Percentiles rank a stretch among this genome's conserved stretches.
phyloP scores from a whole-genome alignment of 2,888 invertebrate genomes.

The Chymomyza amoena region DNA sequence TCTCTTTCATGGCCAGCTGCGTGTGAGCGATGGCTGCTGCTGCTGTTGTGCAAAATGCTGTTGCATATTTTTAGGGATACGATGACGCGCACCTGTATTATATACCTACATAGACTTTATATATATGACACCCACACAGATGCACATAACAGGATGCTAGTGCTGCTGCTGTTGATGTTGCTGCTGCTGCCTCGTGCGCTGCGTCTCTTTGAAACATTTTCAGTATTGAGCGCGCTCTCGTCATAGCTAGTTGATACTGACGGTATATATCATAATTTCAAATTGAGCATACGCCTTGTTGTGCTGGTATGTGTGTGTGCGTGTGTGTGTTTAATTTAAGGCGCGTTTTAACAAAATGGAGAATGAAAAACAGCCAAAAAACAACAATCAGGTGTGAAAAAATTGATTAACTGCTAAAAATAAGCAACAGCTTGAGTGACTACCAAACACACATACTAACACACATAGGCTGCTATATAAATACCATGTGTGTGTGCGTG shows the following conservation, averaged over 20 bases:
- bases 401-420: conserved; percentile 46
- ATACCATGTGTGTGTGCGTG: no score
- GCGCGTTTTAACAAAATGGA: background rate
- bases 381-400: conserved; percentile 37
- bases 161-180: conserved; percentile 3
- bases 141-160: conserved; percentile 27
- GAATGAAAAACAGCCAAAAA: conserved; percentile 21
- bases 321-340: conserved; percentile 24
- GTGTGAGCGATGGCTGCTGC: conserved; percentile 1
- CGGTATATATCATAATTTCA: conserved; percentile 20
- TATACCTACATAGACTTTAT: background rate
- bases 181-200: background rate
- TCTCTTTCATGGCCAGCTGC: conserved; percentile 38
- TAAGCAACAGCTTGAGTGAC: conserved; percentile 2
- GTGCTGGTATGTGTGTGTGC: conserved; percentile 20
- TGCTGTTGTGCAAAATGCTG: conserved; percentile 40
- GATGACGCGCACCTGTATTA: conserved; percentile 50
- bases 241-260: background rate
- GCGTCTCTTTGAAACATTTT: conserved; percentile 24
- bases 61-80: conserved; percentile 65
- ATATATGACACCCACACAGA: conserved; percentile 18
- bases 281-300: conserved; percentile 28
- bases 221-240: conserved; percentile 57
- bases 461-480: background rate
- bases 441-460: background rate